These are phyloP conservation scores for Teinopalpus imperialis DNA, from an alignment of 2,888 invertebrate genomes.

Conservation along the genomic window DNA sequence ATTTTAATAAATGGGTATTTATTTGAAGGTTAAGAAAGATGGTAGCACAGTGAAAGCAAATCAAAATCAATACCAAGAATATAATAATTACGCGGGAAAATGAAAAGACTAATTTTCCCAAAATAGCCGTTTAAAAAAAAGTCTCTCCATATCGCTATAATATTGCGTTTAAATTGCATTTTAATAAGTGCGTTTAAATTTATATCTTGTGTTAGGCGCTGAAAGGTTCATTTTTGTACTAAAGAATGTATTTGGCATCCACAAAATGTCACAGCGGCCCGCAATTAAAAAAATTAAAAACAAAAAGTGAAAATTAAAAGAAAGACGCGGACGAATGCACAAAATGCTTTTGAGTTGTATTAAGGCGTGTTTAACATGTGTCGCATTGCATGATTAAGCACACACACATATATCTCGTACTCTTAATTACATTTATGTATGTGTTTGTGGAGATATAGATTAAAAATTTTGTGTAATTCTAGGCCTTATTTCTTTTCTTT, in stretches of 20 bases:
- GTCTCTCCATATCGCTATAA: slow-evolving; percentile 32
- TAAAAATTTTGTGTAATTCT: slow-evolving; percentile 15
- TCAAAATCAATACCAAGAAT: slow-evolving; percentile 38
- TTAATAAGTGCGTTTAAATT: neutral
- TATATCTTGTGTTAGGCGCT: neutral
- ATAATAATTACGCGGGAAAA: slow-evolving; percentile 36
- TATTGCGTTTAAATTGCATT: slow-evolving; percentile 27
- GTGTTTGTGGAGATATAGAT: slow-evolving; percentile 27
- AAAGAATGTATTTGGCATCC: slow-evolving; percentile 29
- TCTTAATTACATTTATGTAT: slow-evolving; percentile 37
- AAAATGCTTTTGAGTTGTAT: slow-evolving; percentile 45
- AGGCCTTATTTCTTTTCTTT: no score
- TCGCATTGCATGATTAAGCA: slow-evolving; percentile 45
- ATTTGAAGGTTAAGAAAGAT: no score
- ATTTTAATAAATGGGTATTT: no score
- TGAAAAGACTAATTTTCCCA: slow-evolving; percentile 42
- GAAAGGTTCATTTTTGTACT: slow-evolving; percentile 6
- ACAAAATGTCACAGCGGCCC: slow-evolving; percentile 34
- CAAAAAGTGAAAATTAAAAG: slow-evolving; percentile 34
- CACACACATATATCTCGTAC: slow-evolving; percentile 35
- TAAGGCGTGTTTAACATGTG: slow-evolving; percentile 51
- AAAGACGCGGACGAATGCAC: slow-evolving; percentile 27
- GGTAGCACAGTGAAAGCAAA: slow-evolving; percentile 2
- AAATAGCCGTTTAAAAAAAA: slow-evolving; percentile 41
- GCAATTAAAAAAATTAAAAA: slow-evolving; percentile 49